Base-by-base conservation (phyloP, 2,888 invertebrate species). In the Diarsia mendica region DNA sequence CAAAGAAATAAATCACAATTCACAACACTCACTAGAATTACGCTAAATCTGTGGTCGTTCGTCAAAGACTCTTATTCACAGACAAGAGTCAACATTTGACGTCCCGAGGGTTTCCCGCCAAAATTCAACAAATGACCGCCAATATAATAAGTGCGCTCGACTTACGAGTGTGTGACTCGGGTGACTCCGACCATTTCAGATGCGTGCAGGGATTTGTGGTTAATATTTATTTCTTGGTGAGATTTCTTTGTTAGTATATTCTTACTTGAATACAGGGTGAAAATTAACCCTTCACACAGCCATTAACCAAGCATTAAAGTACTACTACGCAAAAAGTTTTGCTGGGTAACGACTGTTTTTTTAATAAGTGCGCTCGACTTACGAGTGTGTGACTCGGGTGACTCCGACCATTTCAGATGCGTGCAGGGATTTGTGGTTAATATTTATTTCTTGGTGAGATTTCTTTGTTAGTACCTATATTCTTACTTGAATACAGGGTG, bases 61-160 rank as follows among this genome's bases (percentile, higher is more conserved):
- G 63, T 88, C 82, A 87, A 82, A 82, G 74, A 67, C 79, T 71
- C 80, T 86, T 87, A 80, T 87, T 83, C 76, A 64, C 61, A 76
- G 66, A 86, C 85, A 86, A 88, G 82, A 84, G 85, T 78, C 67
- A 61, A 72, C 67, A 79, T 82, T 82, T 78, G 70, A 72, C 61
- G 78, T 51, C 83, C 60, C 71, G 44, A 51, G 65, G 81, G 79
- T 20, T 78, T 77, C 67, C 51, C 73, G 72, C 67, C 75, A 74
- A 77, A 75, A 67, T 72, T 51, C 72, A 53, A 81, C 82, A 85
- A 77, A 86, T 84, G 66, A 72, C 39, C 46, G 58, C 75, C 77
- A 82, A 85, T n/a, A n/a, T n/a, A n/a, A n/a, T 78, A 74, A 87
- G 69, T 73, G 69, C 55, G 20, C 61, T 69, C 28, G 55, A 72